These are phyloP conservation scores for Tragelaphus scriptus DNA, from an alignment of 2,113 vertebrate species.

Conservation along the genomic window DNA sequence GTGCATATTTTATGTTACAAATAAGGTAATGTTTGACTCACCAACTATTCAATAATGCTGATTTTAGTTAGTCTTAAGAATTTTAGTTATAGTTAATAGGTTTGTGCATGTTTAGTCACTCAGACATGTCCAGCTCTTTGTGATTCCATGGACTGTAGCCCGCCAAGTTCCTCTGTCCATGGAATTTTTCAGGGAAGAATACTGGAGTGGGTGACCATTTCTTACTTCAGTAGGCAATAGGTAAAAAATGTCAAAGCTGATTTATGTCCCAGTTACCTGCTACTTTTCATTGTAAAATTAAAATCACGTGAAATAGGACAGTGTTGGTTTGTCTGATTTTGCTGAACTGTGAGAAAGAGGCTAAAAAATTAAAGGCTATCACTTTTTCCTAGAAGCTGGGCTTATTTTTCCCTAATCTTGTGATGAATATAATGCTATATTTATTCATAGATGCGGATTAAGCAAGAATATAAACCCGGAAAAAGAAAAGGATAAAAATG, in stretches of 20 bases:
- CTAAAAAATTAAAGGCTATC: neutral
- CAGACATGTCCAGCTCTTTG: neutral
- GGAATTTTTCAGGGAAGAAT: neutral
- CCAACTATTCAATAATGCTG: neutral
- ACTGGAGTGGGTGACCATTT: neutral
- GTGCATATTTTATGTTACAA: neutral
- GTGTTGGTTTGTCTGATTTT: neutral
- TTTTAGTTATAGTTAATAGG: neutral
- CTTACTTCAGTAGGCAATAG: neutral
- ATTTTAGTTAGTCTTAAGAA: conserved; percentile 3
- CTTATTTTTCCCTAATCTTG: neutral
- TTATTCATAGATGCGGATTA: neutral
- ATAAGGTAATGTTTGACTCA: neutral
- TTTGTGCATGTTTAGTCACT: neutral
- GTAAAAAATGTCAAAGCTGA: neutral
- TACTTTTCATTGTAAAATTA: neutral
- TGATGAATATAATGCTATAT: neutral
- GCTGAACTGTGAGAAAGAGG: neutral
- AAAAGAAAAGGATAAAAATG: neutral
- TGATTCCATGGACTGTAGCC: neutral
- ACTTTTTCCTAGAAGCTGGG: neutral
- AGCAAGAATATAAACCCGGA: neutral
- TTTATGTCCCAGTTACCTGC: neutral
- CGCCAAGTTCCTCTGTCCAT: neutral
- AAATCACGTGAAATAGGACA: neutral